Conservation (phyloP, 2,888 invertebrate genomes). For the Xanthorhoe spadicearia region DNA sequence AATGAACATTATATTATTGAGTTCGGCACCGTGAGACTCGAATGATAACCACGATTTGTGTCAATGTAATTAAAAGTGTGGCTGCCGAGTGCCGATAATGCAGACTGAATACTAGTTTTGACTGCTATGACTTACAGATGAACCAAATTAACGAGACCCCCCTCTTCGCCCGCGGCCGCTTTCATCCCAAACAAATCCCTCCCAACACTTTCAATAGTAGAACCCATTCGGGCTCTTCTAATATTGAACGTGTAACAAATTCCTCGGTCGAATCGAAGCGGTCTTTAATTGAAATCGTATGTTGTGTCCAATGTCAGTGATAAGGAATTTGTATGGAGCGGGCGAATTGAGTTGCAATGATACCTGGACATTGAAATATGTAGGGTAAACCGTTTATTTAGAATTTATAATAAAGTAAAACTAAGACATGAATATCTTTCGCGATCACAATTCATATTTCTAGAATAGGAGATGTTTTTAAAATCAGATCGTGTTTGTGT, state of each 20-base stretch:
- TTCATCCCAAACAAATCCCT: slow-evolving; percentile 42
- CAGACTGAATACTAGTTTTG: slow-evolving; percentile 75
- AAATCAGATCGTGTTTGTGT: neutral
- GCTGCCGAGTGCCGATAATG: slow-evolving; percentile 83
- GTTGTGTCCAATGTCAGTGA: slow-evolving; percentile 76
- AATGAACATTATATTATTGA: slow-evolving; percentile 81
- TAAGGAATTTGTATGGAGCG: slow-evolving; percentile 64
- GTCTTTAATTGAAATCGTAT: slow-evolving; percentile 83
- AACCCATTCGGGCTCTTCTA: slow-evolving; percentile 59
- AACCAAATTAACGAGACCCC: slow-evolving; percentile 66
- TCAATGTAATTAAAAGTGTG: slow-evolving; percentile 84
- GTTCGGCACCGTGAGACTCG: slow-evolving; percentile 82
- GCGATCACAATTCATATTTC: too few relatives aligned
- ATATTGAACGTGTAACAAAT: slow-evolving; percentile 67
- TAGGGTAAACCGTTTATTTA: slow-evolving; percentile 13
- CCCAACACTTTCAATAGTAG: slow-evolving; percentile 43
- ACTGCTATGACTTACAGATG: slow-evolving; percentile 69
- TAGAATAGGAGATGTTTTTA: too few relatives aligned
- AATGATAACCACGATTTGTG: slow-evolving; percentile 83
- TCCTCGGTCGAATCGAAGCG: slow-evolving; percentile 74
- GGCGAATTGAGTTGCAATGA: slow-evolving; percentile 61
- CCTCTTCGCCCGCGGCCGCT: slow-evolving; percentile 41
- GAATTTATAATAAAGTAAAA: neutral
- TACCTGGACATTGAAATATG: slow-evolving; percentile 34
- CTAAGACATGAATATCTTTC: neutral